Percentiles rank a stretch among this genome's conserved stretches.
Evolutionary conservation across 2,113 vertebrate species (phyloP).

Genomic region (Alligator sinensis): DNA sequence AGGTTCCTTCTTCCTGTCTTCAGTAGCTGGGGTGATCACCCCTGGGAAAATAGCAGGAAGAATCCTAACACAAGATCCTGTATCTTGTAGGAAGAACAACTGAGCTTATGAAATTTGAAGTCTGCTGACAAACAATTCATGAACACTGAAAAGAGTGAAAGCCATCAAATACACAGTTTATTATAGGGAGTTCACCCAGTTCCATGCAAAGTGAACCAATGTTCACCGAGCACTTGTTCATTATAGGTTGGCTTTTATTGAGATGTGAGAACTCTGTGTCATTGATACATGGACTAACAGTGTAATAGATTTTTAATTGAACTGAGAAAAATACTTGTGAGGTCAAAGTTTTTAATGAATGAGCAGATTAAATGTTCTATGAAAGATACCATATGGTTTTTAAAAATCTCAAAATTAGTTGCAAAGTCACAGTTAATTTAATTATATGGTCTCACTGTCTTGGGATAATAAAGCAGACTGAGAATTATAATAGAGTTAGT

Average conservation of each 20-base stretch:
- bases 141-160: accelerated
- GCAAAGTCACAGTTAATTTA: constrained; percentile 76
- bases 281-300: constrained; percentile 45
- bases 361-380: constrained; percentile 64
- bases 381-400: constrained; percentile 50
- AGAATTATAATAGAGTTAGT: constrained; percentile 45
- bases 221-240: not conserved
- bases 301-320: constrained; percentile 66
- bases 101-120: not conserved
- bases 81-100: not conserved
- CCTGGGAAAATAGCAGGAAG: accelerated
- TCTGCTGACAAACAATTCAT: not conserved
- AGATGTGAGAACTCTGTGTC: constrained; percentile 12
- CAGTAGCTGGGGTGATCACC: not conserved
- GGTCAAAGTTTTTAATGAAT: constrained; percentile 74
- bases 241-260: constrained; percentile 1
- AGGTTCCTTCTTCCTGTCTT: not conserved
- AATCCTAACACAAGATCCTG: not conserved
- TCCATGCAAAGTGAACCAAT: not conserved
- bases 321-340: constrained; percentile 33
- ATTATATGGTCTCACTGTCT: constrained; percentile 61
- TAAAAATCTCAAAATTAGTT: constrained; percentile 70
- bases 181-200: not conserved
- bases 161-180: not conserved
- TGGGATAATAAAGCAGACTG: constrained; percentile 58